These are phyloP conservation scores for Orthonyx spaldingii DNA, from an alignment of 2,113 vertebrate species.

Conservation along the genomic window DNA sequence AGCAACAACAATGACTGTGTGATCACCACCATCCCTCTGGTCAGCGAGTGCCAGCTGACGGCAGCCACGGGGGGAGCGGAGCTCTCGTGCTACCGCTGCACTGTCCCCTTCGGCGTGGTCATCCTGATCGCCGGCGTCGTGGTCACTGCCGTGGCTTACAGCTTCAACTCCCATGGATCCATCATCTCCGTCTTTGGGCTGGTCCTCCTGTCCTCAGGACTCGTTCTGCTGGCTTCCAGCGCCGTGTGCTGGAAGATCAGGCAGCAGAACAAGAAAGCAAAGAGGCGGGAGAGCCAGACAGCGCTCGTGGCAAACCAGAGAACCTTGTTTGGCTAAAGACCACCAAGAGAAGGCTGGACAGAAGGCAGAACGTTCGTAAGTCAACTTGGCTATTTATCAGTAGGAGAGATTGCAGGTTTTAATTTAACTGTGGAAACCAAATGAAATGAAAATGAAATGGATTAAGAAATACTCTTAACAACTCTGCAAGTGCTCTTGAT, in stretches of 20 bases:
- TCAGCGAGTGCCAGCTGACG: slow-evolving; percentile 84
- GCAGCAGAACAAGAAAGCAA: slow-evolving; percentile 83
- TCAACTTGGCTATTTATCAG: slow-evolving; percentile 28
- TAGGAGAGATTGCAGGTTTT: neutral
- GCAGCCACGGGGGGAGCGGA: slow-evolving; percentile 90
- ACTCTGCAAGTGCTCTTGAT: neutral
- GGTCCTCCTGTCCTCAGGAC: slow-evolving; percentile 82
- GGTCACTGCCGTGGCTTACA: slow-evolving; percentile 91
- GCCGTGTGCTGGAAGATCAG: slow-evolving; percentile 85
- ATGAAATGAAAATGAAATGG: neutral
- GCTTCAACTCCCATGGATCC: slow-evolving; percentile 95
- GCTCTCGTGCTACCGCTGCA: slow-evolving; percentile 94
- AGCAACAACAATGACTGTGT: slow-evolving; percentile 68
- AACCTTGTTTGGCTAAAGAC: slow-evolving; percentile 78
- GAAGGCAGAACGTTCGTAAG: neutral
- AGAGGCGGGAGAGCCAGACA: slow-evolving; percentile 92
- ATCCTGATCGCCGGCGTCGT: slow-evolving; percentile 90
- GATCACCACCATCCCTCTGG: slow-evolving; percentile 77
- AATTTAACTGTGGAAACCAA: slow-evolving; percentile 1
- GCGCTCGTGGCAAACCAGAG: slow-evolving; percentile 83
- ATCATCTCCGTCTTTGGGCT: slow-evolving; percentile 92
- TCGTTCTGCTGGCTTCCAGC: slow-evolving; percentile 85
- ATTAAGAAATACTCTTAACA: neutral
- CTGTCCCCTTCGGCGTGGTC: slow-evolving; percentile 91
- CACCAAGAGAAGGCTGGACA: neutral